Base-by-base conservation (phyloP, 2,888 invertebrate species). In the Oligia fasciuncula region DNA sequence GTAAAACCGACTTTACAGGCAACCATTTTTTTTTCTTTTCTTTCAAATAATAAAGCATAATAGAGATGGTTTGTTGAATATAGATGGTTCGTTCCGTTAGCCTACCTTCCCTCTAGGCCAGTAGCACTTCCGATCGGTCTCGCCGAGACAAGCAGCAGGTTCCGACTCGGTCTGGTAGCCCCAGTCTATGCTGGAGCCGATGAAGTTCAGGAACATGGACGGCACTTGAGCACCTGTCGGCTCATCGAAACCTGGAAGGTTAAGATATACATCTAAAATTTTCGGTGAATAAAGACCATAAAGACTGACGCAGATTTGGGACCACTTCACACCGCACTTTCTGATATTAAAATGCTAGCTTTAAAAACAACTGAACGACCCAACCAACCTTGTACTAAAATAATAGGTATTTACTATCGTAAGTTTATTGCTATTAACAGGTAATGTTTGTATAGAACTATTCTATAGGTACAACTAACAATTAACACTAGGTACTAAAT, bases 201-300 rank as follows among this genome's bases (percentile, higher is more conserved):
- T 97, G 93, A 98, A 98, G 95, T 99, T 98, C 78, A 99, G 97
- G 94, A 98, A 98, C 98, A 99, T 98, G 4, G 99, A 98, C 0
- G 99, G 99, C 72, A 99, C 98, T 93, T 99, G 98, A 0, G 98
- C 98, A 1, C 98, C 98, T 0, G 98, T 98, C 0, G 99, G 98
- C 93, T 99, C 99, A 92, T 99, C 98, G 81, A 98, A 97, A 46
- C 99, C 98, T 98, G 90, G 65, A 65, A 63, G 1, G 11, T 63
- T 13, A 63, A 63, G 11, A 3, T 6, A 0, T 9, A 19, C 5
- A n/a, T 62, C 4, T n/a, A n/a, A 71, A 40, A 17, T n/a, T 17
- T 57, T 54, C 40, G 40, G n/a, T 70, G 23, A n/a, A 40, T 23
- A 51, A 23, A 13, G 4, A 51, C 9, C 35, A 23, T 35, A 23